phyloP scores from a whole-genome alignment of 2,888 invertebrate species.

The Polyommatus iphigenia region DNA sequence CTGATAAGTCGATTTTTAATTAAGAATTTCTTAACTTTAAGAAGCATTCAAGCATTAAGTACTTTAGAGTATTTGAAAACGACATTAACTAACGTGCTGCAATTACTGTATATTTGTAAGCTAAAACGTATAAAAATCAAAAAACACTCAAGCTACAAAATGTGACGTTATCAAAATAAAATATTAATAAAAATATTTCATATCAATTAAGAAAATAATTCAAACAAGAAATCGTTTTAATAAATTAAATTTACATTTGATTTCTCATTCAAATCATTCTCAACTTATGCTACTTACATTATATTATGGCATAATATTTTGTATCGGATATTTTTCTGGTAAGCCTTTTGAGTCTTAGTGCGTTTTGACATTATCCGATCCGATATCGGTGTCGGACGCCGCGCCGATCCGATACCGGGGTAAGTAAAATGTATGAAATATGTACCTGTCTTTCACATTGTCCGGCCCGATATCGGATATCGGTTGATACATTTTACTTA shows the following conservation, averaged over 20 bases:
- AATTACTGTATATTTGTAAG: not conserved
- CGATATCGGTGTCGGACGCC: no score
- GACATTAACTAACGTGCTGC: not conserved
- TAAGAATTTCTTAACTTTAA: not conserved
- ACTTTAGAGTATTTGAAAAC: not conserved
- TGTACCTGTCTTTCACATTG: no score
- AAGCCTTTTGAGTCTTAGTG: not conserved
- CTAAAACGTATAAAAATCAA: not conserved
- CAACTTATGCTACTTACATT: slow-evolving; percentile 67
- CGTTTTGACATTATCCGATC: no score
- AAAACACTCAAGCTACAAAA: not conserved
- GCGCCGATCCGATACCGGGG: no score
- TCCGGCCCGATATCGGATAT: no score
- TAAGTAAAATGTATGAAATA: no score
- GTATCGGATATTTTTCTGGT: slow-evolving; percentile 32
- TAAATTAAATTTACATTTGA: slow-evolving; percentile 50
- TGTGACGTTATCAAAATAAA: not conserved
- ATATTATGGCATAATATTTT: slow-evolving; percentile 69
- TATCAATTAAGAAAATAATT: slow-evolving; percentile 4
- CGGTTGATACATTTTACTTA: no score
- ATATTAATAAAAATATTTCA: not conserved
- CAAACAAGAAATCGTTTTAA: slow-evolving; percentile 70
- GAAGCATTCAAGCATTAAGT: not conserved
- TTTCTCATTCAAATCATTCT: slow-evolving; percentile 77
- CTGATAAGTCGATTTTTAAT: no score